Conservation (phyloP, 2,797 vertebrate genomes). For the Ptychobarbus kaznakovi region DNA sequence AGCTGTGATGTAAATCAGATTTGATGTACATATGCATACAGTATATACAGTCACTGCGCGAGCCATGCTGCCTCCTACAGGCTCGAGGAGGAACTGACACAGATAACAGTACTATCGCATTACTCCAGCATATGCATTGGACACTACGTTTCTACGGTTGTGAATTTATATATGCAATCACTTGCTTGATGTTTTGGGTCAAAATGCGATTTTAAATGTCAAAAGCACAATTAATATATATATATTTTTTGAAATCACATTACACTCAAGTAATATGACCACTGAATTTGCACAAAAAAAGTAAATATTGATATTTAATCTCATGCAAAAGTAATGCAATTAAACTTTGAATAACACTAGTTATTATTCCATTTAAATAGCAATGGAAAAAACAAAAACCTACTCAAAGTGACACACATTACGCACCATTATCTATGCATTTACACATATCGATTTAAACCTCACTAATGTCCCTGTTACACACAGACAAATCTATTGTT, state of each 20-base stretch:
- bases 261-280: neutral
- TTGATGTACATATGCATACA: slow-evolving; percentile 1
- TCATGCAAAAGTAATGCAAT: neutral
- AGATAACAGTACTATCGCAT: neutral
- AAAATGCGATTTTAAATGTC: neutral
- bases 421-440: slow-evolving; percentile 46
- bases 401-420: slow-evolving; percentile 4
- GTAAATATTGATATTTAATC: neutral
- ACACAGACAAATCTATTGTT: slow-evolving; percentile 62
- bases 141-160: neutral
- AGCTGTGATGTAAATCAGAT: slow-evolving; percentile 11
- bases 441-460: slow-evolving; percentile 68
- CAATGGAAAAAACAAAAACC: neutral
- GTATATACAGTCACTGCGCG: slow-evolving; percentile 57
- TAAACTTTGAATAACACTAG: neutral
- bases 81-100: slow-evolving; percentile 54
- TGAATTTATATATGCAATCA: neutral
- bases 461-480: slow-evolving; percentile 69
- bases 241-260: too few relatives aligned
- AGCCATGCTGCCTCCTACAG: slow-evolving; percentile 83
- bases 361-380: neutral
- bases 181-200: neutral
- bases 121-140: neutral
- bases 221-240: neutral
- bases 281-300: neutral